phyloP scores from a whole-genome alignment of 2,113 vertebrate genomes.

The Spea multiplicata region DNA sequence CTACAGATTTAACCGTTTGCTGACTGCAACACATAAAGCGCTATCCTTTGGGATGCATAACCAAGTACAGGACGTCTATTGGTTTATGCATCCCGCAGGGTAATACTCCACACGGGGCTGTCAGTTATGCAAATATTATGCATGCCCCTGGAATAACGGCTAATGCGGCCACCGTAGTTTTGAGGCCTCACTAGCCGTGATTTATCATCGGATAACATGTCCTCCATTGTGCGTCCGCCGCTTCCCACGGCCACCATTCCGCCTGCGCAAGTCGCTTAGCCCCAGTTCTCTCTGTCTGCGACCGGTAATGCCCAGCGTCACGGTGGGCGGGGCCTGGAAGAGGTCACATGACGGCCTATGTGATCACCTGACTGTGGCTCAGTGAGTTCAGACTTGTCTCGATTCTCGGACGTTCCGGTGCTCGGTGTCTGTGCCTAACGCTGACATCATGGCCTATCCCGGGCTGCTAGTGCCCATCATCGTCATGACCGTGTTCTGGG shows the following conservation, averaged over 20 bases:
- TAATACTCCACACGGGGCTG: no score
- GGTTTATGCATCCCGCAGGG: no score
- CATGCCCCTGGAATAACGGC: no score
- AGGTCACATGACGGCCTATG: background rate
- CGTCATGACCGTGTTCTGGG: slow-evolving; percentile 92
- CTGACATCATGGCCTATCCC: slow-evolving; percentile 66
- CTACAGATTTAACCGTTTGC: no score
- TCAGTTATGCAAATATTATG: no score
- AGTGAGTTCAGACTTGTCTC: background rate
- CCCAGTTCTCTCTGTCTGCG: background rate
- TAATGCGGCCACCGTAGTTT: no score
- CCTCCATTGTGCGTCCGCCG: no score
- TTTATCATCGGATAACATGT: no score
- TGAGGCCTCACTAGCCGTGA: no score
- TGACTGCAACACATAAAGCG: no score
- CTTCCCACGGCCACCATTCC: background rate
- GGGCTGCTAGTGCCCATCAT: slow-evolving; percentile 76
- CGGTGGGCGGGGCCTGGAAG: background rate
- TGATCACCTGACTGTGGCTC: background rate
- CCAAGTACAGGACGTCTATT: no score
- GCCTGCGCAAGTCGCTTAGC: background rate
- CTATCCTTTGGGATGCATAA: no score
- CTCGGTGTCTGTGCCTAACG: background rate
- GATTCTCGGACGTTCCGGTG: background rate
- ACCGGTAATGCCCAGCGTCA: background rate